phyloP scores from a whole-genome alignment of 2,797 vertebrate species.

The Cuculus canorus region DNA sequence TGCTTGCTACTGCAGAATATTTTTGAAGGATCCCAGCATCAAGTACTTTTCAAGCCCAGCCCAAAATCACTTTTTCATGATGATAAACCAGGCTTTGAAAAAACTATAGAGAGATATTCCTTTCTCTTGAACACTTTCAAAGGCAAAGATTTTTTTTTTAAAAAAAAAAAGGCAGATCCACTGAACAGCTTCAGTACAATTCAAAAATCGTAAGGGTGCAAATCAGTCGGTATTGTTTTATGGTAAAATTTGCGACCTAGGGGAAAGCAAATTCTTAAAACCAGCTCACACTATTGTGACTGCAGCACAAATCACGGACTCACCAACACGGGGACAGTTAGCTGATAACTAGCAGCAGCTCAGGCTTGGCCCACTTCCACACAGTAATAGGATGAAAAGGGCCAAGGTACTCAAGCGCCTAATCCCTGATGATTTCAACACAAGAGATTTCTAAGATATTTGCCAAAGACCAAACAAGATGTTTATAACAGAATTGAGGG shows the following conservation, averaged over 20 bases:
- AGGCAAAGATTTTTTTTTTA: not conserved
- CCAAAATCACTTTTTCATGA: not conserved
- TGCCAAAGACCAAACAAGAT: not conserved
- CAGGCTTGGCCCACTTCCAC: not conserved
- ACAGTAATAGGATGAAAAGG: not conserved
- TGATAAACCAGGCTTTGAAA: not conserved
- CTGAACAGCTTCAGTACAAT: not conserved
- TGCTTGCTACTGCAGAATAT: not conserved
- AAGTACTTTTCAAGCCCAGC: not conserved
- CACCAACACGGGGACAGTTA: not conserved
- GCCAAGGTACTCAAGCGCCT: not conserved
- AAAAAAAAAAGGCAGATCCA: not conserved
- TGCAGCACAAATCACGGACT: not conserved
- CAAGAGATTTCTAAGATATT: not conserved
- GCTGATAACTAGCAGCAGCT: not conserved
- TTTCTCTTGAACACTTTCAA: not conserved
- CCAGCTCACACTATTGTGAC: not conserved
- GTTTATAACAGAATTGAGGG: not conserved
- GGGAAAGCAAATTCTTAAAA: not conserved
- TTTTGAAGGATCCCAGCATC: not conserved
- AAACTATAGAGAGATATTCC: not conserved
- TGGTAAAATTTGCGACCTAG: not conserved
- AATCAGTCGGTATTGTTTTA: not conserved
- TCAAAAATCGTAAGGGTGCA: not conserved
- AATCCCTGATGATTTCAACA: not conserved